phyloP scores from a whole-genome alignment of 2,888 invertebrate species.

The Phengaris arion region DNA sequence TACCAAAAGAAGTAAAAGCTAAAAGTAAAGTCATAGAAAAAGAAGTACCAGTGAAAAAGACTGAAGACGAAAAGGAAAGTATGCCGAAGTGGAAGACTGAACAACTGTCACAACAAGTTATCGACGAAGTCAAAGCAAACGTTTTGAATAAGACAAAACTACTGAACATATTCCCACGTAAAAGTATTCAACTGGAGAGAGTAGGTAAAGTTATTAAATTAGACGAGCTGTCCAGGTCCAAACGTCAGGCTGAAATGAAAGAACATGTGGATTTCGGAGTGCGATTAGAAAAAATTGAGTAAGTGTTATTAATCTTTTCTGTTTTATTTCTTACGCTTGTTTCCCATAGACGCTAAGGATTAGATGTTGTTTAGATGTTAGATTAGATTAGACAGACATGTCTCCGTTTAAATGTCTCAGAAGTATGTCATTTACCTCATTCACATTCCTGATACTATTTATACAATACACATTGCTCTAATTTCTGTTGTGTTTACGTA shows the following conservation, averaged over 20 bases:
- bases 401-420: too few species aligned
- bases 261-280: slow-evolving; percentile 48
- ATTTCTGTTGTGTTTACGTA: not conserved
- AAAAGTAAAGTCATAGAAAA: slow-evolving; percentile 34
- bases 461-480: not conserved
- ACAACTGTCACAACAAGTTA: slow-evolving; percentile 49
- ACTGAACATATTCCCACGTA: slow-evolving; percentile 53
- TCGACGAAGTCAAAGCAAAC: slow-evolving; percentile 62
- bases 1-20: not conserved
- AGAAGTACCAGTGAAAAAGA: not conserved
- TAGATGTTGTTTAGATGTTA: too few species aligned
- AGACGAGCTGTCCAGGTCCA: slow-evolving; percentile 52
- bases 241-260: slow-evolving; percentile 42
- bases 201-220: slow-evolving; percentile 58
- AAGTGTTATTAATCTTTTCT: slow-evolving; percentile 45
- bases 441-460: too few species aligned
- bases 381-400: too few species aligned
- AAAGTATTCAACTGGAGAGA: slow-evolving; percentile 59
- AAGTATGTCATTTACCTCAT: too few species aligned
- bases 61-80: not conserved
- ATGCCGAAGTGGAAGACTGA: slow-evolving; percentile 57
- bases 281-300: slow-evolving; percentile 59
- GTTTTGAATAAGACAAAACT: slow-evolving; percentile 51
- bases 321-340: too few species aligned
- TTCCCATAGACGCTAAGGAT: too few species aligned